A percentile compares a stretch with the other conserved stretches of the same genome.
These are phyloP conservation scores for Drosophila nigritarsus DNA, from an alignment of 2,888 invertebrate species.

Conservation along the genomic window DNA sequence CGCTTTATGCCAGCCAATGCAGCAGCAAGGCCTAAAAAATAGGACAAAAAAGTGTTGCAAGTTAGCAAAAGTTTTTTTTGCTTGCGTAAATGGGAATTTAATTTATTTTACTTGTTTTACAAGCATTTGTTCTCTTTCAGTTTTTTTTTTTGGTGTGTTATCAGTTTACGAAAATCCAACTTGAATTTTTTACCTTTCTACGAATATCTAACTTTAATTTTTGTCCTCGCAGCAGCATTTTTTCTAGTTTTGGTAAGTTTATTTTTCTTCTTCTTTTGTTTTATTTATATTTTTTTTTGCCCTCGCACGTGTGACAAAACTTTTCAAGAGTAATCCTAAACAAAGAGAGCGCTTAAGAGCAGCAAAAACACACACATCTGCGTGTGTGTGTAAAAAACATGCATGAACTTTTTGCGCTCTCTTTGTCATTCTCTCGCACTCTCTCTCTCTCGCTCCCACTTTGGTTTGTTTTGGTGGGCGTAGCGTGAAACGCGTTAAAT, in stretches of 20 bases:
- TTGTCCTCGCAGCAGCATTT: background rate
- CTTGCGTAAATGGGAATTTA: no score
- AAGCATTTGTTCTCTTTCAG: background rate
- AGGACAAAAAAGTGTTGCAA: slow-evolving; percentile 16
- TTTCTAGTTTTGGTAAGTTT: background rate
- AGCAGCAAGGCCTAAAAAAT: slow-evolving; percentile 82
- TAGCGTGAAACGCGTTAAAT: slow-evolving; percentile 72
- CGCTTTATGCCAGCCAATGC: slow-evolving; percentile 84
- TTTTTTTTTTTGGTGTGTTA: background rate
- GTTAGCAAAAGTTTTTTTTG: slow-evolving; percentile 37
- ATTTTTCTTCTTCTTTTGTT: background rate
- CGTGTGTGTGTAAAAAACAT: slow-evolving; percentile 3
- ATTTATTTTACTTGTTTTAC: background rate
- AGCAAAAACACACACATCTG: slow-evolving; percentile 16
- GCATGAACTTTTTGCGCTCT: slow-evolving; percentile 22
- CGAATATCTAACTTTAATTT: background rate
- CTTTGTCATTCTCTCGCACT: slow-evolving; percentile 6
- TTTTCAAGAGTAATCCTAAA: slow-evolving; percentile 2
- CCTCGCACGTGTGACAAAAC: slow-evolving; percentile 48
- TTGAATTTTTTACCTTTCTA: background rate
- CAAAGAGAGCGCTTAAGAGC: slow-evolving; percentile 43
- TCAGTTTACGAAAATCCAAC: background rate
- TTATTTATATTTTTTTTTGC: background rate
- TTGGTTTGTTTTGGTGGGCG: slow-evolving; percentile 71
- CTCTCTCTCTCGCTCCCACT: slow-evolving; percentile 18